phyloP scores from a whole-genome alignment of 2,113 vertebrate species.

The Oreochromis spilurus region DNA sequence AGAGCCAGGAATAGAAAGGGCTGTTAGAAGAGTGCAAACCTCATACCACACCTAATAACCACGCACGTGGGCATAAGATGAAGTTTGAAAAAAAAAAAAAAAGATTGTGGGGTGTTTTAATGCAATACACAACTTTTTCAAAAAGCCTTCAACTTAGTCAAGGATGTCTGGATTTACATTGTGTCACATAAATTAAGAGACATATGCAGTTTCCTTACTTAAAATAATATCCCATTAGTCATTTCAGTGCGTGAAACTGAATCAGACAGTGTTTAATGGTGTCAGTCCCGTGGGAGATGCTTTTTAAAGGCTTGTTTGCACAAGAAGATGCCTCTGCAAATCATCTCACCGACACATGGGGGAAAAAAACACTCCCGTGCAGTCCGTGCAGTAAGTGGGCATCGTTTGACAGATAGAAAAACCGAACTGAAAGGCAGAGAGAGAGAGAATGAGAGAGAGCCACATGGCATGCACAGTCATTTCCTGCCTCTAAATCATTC shows the following conservation, averaged over 20 bases:
- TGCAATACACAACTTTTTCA: not conserved
- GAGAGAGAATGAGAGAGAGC: not conserved
- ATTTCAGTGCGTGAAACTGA: constrained; percentile 6
- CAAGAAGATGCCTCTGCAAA: constrained; percentile 20
- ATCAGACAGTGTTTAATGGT: constrained; percentile 13
- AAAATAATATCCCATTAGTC: not conserved
- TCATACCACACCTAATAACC: not conserved
- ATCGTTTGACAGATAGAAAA: not conserved
- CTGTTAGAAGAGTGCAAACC: not conserved
- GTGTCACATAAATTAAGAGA: not conserved
- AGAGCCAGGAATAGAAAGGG: not conserved
- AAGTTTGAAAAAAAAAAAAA: not conserved
- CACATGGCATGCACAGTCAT: not conserved
- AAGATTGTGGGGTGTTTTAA: not conserved
- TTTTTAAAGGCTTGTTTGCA: constrained; percentile 38
- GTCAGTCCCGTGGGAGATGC: constrained; percentile 17
- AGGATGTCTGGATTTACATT: not conserved
- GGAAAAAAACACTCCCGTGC: not conserved
- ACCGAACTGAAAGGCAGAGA: not conserved
- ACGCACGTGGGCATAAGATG: not conserved
- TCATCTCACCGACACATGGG: constrained; percentile 30
- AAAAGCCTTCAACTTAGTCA: not conserved
- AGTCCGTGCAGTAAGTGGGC: constrained; percentile 29
- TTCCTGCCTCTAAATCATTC: constrained; percentile 28
- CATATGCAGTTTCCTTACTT: not conserved